Percentiles rank a stretch among this genome's conserved stretches.
Conservation (phyloP, 1,140 invertebrate species). For the Coenobita brevimanus region DNA sequence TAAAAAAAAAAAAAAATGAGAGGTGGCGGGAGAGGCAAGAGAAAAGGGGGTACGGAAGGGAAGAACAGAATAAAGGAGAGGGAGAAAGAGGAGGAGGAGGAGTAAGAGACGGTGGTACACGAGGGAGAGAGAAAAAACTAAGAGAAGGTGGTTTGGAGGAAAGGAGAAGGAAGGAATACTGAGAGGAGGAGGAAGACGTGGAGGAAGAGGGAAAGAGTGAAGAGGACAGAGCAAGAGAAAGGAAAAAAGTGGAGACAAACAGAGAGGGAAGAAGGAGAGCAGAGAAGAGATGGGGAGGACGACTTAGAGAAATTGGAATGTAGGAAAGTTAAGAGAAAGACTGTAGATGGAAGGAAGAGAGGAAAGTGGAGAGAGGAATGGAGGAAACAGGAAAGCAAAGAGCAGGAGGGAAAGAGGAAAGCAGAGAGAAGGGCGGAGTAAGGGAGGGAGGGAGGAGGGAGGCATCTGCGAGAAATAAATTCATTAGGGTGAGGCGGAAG, state of each 20-base stretch:
- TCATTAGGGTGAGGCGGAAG: conserved; percentile 29
- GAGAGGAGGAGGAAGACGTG: background rate
- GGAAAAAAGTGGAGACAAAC: no score
- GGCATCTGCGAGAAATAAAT: conserved; percentile 37
- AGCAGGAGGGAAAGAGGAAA: no score
- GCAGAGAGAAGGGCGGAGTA: no score
- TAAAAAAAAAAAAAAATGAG: background rate
- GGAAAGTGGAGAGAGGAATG: background rate
- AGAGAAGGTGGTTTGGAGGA: background rate
- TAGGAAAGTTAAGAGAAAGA: background rate
- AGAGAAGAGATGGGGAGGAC: background rate
- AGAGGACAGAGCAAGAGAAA: no score
- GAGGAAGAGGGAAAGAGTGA: background rate
- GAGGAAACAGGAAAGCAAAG: no score
- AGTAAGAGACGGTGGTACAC: background rate
- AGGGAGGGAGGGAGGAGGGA: background rate
- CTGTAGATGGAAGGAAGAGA: conserved; percentile 2
- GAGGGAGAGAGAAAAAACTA: background rate
- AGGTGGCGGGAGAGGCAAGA: background rate
- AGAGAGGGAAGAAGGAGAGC: background rate
- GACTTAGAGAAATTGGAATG: background rate
- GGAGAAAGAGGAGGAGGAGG: background rate
- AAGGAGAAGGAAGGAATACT: background rate
- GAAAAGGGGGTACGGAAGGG: background rate
- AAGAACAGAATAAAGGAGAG: background rate